phyloP scores from a whole-genome alignment of 2,797 vertebrate genomes.

The Typhlichthys eigenmanni region DNA sequence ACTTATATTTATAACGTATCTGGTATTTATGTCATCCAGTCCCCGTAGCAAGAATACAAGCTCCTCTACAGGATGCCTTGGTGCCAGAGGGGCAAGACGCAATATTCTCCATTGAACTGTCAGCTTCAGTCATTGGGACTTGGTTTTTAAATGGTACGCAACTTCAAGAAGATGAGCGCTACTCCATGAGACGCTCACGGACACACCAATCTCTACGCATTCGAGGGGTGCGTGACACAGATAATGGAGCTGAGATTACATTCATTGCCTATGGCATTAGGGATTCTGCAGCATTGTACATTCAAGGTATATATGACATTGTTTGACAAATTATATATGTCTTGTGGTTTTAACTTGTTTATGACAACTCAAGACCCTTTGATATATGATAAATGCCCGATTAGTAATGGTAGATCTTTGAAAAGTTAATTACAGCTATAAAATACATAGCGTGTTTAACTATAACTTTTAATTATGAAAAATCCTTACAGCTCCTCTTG shows the following conservation, averaged over 20 bases:
- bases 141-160: slow-evolving; percentile 88
- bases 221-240: slow-evolving; percentile 72
- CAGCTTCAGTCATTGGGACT: slow-evolving; percentile 83
- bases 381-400: not conserved
- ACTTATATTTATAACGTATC: not conserved
- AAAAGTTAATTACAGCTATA: not conserved
- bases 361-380: not conserved
- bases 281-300: slow-evolving; percentile 86
- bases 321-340: not conserved
- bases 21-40: slow-evolving; percentile 70
- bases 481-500: slow-evolving; percentile 75
- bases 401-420: not conserved
- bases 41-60: slow-evolving; percentile 87
- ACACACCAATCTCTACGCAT: slow-evolving; percentile 86
- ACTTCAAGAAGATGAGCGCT: slow-evolving; percentile 78
- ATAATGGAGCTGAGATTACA: slow-evolving; percentile 85
- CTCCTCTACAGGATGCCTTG: slow-evolving; percentile 82
- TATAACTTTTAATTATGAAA: not conserved
- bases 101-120: slow-evolving; percentile 87
- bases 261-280: slow-evolving; percentile 85
- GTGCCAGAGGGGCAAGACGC: slow-evolving; percentile 87
- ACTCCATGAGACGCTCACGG: slow-evolving; percentile 71
- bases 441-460: too few relatives aligned
- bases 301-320: slow-evolving; percentile 81
- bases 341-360: not conserved